Base-by-base conservation (phyloP, 2,888 invertebrate species). In the Luperina nickerlii region DNA sequence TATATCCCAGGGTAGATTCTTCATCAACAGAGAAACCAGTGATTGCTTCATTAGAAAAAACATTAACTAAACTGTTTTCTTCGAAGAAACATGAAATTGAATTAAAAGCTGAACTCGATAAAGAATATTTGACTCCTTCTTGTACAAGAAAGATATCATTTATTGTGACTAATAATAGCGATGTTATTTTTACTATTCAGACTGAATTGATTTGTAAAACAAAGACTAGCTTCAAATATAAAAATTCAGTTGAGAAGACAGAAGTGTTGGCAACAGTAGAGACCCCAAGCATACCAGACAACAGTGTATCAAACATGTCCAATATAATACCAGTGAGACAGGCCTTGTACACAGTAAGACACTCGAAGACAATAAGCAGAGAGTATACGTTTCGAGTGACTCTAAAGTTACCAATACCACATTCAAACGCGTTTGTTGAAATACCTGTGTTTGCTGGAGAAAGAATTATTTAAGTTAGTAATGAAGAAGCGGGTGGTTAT, bases 381-480 rank as follows among this genome's bases (percentile, higher is more conserved):
- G 84, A 84, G n/a, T 86, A 74, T 45, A 74, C 20, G 4, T 24
- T 87, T 18, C 77, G 67, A 71, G 65, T 86, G 3, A 86, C 87
- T 27, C 15, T 87, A 32, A 75, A 65, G 18, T 42, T 87, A 27
- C 86, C 84, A 4, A 1, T 63, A 1, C 86, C 81, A 3, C 87
- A 86, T 71, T 57, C 71, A 62, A 86, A 87, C 69, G 75, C 32
- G 0, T 77, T 54, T 38, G 27, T 77, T 42, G 81, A 86, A 65
- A 62, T 87, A n/a, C 86, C 86, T 4, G 48, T 86, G 18, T 76
- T 77, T 69, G 69, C 77, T 38, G 86, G 86, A 20, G 79, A 87
- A n/a, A 68, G n/a, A 51, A 24, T 69, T 13, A 4, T 38, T 20
- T 71, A 72, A 27, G 7, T 0, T 62, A n/a, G 15, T 62, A 3